Conservation (phyloP, 2,888 invertebrate species). For the Catocala fraxini region DNA sequence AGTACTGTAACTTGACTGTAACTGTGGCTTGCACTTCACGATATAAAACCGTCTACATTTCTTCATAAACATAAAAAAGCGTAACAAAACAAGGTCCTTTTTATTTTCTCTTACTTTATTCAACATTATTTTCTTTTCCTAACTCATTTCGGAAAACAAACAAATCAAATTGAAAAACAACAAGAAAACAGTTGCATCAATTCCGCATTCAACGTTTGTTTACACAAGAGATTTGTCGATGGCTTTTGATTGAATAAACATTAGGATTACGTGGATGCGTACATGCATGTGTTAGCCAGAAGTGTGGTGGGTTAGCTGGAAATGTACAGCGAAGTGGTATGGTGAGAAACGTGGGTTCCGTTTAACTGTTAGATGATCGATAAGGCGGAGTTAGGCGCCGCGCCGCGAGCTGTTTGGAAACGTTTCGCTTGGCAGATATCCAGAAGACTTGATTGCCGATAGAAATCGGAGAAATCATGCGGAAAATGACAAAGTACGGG, state of each 20-base stretch:
- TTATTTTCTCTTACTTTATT: too few relatives aligned
- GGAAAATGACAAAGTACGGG: too few relatives aligned
- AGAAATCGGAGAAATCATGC: not conserved
- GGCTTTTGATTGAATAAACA: slow-evolving; percentile 40
- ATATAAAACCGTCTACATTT: too few relatives aligned
- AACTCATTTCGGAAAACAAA: not conserved
- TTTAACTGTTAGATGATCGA: slow-evolving; percentile 65
- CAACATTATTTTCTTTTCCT: too few relatives aligned
- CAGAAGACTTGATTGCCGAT: not conserved
- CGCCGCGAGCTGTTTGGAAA: slow-evolving; percentile 17
- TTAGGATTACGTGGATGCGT: slow-evolving; percentile 50
- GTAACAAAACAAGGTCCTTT: too few relatives aligned
- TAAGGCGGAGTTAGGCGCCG: slow-evolving; percentile 40
- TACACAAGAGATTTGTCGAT: not conserved
- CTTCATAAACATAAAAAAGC: too few relatives aligned
- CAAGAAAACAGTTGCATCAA: slow-evolving; percentile 9
- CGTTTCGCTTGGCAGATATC: not conserved
- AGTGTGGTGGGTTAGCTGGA: slow-evolving; percentile 51
- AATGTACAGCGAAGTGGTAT: slow-evolving; percentile 59
- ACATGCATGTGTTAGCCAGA: slow-evolving; percentile 45
- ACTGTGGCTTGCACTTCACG: too few relatives aligned
- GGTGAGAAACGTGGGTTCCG: slow-evolving; percentile 63
- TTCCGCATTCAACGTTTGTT: slow-evolving; percentile 12
- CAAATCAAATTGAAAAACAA: not conserved
- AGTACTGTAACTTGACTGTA: too few relatives aligned